Evolutionary conservation across 2,888 invertebrate species (phyloP).

Genomic region (Nasonia oneida): DNA sequence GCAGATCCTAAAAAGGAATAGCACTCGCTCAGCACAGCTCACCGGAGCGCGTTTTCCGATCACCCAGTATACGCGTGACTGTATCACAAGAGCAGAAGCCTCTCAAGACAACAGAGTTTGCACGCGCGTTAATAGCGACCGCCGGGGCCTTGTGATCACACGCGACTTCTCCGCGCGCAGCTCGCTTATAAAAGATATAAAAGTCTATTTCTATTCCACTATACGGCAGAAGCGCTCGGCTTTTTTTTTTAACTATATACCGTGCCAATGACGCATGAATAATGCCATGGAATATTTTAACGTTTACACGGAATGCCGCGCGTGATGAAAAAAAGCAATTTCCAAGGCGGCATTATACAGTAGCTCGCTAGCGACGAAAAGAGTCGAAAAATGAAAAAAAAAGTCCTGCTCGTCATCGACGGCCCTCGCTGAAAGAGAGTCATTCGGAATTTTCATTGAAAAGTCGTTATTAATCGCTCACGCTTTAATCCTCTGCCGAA

Average conservation of each 20-base stretch:
- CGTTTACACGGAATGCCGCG: neutral
- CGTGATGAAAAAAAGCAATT: neutral
- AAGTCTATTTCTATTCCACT: neutral
- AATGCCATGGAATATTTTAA: neutral
- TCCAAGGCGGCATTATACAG: neutral
- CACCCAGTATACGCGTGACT: neutral
- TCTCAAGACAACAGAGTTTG: neutral
- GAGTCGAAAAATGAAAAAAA: constrained; percentile 4
- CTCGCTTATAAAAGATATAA: neutral
- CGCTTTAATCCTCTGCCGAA: neutral
- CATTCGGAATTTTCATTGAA: constrained; percentile 4
- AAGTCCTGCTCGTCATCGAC: neutral
- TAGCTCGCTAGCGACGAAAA: neutral
- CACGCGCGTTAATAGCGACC: neutral
- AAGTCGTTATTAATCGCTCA: neutral
- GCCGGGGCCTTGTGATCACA: neutral
- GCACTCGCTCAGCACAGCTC: too few relatives aligned
- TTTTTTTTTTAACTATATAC: too few relatives aligned
- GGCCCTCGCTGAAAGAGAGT: neutral
- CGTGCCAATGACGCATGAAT: neutral
- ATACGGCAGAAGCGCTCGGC: too few relatives aligned
- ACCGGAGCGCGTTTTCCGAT: too few relatives aligned
- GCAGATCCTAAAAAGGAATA: too few relatives aligned
- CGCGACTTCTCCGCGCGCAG: neutral
- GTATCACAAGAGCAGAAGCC: neutral